These are phyloP conservation scores for Drosophila falleni DNA, from an alignment of 2,888 invertebrate species.

Conservation along the genomic window DNA sequence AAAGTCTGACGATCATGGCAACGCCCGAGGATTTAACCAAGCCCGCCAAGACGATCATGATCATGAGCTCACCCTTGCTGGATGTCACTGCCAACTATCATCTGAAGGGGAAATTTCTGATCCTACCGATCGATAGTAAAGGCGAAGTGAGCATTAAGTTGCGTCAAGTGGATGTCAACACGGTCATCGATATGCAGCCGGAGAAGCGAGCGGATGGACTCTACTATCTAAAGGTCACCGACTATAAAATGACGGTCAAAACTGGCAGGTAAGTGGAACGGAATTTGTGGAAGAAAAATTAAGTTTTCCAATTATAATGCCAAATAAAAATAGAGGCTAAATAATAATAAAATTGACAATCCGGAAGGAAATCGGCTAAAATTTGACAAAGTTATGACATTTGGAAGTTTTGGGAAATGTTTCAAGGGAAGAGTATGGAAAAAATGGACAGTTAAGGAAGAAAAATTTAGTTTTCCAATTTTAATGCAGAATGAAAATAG, in stretches of 20 bases:
- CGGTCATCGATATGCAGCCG: not conserved
- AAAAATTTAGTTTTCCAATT: too few relatives aligned
- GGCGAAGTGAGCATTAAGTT: not conserved
- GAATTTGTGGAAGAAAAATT: too few relatives aligned
- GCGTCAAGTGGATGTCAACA: not conserved
- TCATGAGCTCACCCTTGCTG: not conserved
- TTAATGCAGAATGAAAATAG: too few relatives aligned
- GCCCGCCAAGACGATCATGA: not conserved
- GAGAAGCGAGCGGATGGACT: slow-evolving; percentile 16
- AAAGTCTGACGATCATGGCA: slow-evolving; percentile 6
- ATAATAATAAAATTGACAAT: too few relatives aligned
- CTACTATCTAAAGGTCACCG: slow-evolving; percentile 9
- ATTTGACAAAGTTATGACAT: too few relatives aligned
- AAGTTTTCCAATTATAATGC: too few relatives aligned
- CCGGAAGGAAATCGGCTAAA: too few relatives aligned
- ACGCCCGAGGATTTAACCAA: not conserved
- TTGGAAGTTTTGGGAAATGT: too few relatives aligned
- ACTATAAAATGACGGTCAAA: not conserved
- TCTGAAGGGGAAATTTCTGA: slow-evolving; percentile 9
- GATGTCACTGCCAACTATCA: slow-evolving; percentile 5
- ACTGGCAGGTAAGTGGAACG: not conserved
- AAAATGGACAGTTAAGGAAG: too few relatives aligned
- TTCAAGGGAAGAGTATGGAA: too few relatives aligned
- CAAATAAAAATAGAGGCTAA: too few relatives aligned
- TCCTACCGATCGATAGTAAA: slow-evolving; percentile 9